Base-by-base conservation (phyloP, 2,113 vertebrate genomes). In the Colistium nudipinnis region DNA sequence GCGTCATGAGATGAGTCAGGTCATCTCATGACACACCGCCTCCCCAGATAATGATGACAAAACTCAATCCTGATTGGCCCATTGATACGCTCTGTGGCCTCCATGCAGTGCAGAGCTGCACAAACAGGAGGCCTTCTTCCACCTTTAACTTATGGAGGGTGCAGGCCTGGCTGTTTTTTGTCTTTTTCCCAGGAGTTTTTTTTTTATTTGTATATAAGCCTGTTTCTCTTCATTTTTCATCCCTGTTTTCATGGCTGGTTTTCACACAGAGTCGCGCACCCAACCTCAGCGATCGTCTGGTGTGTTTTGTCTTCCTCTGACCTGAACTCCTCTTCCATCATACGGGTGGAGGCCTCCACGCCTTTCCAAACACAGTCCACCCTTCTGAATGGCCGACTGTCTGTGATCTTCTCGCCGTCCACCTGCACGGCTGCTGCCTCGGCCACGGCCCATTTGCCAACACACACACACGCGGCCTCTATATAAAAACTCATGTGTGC, bases 371-470 rank as follows among this genome's bases (percentile, higher is more conserved):
- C 73, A 70, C 4, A 73, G 25, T 20, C 48, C 49, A 38, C 60
- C 66, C n/a, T n/a, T 74, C 78, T 88, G 71, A 84, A 75, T 70
- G 74, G 74, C 36, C 41, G 78, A 83, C 80, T 85, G 84, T 84
- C 25, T 74, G 57, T 65, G 62, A 66, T 62, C 56, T 66, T 27
- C 43, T 59, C 48, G 62, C 70, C 31, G 39, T 76, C 59, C 74
- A 54, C 53, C 78, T 64, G 3, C 60, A 73, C 6, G 65, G 35
- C 49, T n/a, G 71, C 59, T 59, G 72, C 61, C 54, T 30, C 78
- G 16, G 74, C 69, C 28, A 67, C n/a, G 78, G 71, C 71, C 74
- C 80, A 86, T 88, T 89, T 65, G 30, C 31, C 52, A 74, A 48
- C 24, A 81, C n/a, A 84, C 78, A 81, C 55, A 87, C 48, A 81